phyloP scores from a whole-genome alignment of 2,888 invertebrate genomes.

The Epicampocera succincta region DNA sequence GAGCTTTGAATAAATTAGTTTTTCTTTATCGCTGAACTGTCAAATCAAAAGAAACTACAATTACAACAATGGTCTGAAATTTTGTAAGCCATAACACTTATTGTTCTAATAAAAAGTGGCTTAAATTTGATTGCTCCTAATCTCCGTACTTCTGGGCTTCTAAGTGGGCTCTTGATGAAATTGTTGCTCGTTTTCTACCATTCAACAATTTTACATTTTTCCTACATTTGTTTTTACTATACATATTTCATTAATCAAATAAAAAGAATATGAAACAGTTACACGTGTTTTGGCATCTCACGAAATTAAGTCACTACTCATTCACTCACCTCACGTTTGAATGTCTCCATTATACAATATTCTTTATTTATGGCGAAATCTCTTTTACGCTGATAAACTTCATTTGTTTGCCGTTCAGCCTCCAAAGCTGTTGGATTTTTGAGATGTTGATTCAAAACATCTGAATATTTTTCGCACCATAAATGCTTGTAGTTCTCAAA shows the following conservation, averaged over 20 bases:
- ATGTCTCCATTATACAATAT: constrained; percentile 78
- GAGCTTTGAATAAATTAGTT: neutral
- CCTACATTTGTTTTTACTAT: neutral
- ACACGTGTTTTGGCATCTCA: constrained; percentile 2
- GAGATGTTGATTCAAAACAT: constrained; percentile 74
- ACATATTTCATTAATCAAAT: neutral
- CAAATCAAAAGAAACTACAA: neutral
- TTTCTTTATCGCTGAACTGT: neutral
- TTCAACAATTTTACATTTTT: neutral
- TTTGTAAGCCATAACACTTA: neutral
- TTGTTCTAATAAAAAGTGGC: neutral
- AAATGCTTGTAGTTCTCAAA: constrained; percentile 77
- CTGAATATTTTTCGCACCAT: constrained; percentile 75
- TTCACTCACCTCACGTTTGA: constrained; percentile 78
- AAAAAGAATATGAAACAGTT: neutral
- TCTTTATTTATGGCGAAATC: constrained; percentile 69
- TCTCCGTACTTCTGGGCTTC: too few species aligned
- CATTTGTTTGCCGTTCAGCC: constrained; percentile 3
- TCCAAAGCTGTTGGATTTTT: constrained; percentile 65
- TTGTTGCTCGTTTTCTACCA: too few species aligned
- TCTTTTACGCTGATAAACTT: constrained; percentile 32
- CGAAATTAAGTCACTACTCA: neutral
- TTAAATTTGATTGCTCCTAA: neutral
- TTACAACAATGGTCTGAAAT: neutral
- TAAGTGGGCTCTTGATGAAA: too few species aligned